Evolutionary conservation across 2,113 vertebrate genomes (phyloP).

Genomic region (Notarius lentiginosus): DNA sequence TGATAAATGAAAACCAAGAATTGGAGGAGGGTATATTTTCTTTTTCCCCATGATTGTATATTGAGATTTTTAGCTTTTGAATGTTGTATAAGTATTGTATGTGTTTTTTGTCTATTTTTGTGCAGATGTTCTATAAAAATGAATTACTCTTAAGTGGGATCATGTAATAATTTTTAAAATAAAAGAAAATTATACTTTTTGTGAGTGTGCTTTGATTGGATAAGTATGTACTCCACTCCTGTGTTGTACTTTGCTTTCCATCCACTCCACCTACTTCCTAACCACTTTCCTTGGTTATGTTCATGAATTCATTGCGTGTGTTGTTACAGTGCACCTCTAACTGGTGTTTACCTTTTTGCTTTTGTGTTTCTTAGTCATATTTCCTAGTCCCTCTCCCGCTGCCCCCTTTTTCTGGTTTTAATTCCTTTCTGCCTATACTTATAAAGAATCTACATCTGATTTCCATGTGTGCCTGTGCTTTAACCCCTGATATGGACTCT

Average conservation of each 20-base stretch:
- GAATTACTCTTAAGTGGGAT: not conserved
- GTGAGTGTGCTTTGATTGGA: not conserved
- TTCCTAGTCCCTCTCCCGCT: not conserved
- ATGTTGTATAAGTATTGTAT: not conserved
- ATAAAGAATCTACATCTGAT: not conserved
- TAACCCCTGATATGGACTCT: not conserved
- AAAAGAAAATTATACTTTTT: not conserved
- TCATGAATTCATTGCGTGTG: not conserved
- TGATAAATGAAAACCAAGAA: not conserved
- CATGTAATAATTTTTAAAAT: not conserved
- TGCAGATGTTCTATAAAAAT: not conserved
- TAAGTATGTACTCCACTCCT: not conserved
- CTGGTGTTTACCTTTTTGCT: not conserved
- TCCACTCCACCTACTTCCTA: not conserved
- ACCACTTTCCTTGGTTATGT: not conserved
- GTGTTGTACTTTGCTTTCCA: not conserved
- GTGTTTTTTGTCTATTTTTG: not conserved
- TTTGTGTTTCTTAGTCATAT: not conserved
- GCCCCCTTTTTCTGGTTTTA: not conserved
- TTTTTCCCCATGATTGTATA: not conserved
- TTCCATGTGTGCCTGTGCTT: not conserved
- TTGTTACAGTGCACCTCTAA: not conserved
- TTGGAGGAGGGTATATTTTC: not conserved
- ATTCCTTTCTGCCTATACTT: not conserved
- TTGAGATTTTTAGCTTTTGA: not conserved